Evolutionary conservation across 1,140 invertebrate genomes (phyloP).

Genomic region (Pemphigus obesinymphae): DNA sequence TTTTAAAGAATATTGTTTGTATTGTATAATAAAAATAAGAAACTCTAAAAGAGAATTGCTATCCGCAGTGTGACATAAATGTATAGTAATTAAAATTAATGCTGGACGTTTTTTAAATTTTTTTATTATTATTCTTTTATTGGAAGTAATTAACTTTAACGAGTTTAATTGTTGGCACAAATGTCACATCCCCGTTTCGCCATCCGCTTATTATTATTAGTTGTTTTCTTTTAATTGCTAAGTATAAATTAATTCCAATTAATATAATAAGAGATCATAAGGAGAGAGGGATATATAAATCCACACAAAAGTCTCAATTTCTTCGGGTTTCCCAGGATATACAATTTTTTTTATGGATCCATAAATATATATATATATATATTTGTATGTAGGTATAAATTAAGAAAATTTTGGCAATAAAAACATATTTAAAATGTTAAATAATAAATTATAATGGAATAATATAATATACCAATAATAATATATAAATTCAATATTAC

Average conservation of each 20-base stretch:
- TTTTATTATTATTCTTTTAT: conserved; percentile 42
- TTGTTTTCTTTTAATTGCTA: conserved; percentile 42
- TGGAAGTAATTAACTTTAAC: conserved; percentile 42
- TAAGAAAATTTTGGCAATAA: too few relatives aligned
- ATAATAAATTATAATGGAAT: neutral
- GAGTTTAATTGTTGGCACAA: conserved; percentile 42
- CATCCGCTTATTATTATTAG: conserved; percentile 41
- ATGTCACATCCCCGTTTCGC: conserved; percentile 41
- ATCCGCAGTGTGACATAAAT: conserved; percentile 38
- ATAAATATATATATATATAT: neutral
- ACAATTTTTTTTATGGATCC: neutral
- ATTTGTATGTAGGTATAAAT: neutral
- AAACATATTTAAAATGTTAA: neutral
- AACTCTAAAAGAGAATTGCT: conserved; percentile 35
- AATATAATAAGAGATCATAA: conserved; percentile 39
- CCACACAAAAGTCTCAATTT: neutral
- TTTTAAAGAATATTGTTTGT: conserved; percentile 1
- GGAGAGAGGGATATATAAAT: conserved; percentile 25
- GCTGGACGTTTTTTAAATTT: conserved; percentile 41
- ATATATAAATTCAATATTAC: too few relatives aligned
- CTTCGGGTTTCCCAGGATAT: neutral
- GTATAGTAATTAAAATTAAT: conserved; percentile 41
- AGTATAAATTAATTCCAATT: conserved; percentile 41
- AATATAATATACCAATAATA: neutral
- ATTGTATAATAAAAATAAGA: conserved; percentile 23